A percentile compares a stretch with the other conserved stretches of the same genome.
These are phyloP conservation scores for Cariama cristata DNA, from an alignment of 2,113 vertebrate genomes.

Conservation along the genomic window DNA sequence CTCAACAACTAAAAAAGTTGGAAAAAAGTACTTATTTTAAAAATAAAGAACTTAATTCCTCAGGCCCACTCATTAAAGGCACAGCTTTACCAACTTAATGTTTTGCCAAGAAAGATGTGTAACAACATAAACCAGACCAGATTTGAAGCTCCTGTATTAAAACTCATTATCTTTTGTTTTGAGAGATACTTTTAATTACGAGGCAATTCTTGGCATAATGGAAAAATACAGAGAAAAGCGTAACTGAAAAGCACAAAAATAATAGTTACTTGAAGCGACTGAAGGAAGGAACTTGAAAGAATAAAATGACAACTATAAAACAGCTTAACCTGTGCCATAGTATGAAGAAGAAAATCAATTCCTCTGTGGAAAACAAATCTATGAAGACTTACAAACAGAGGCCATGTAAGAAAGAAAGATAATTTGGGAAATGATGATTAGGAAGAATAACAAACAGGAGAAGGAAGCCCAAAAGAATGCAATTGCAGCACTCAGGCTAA, in stretches of 20 bases:
- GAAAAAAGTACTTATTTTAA: not conserved
- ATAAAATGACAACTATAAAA: not conserved
- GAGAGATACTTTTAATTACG: not conserved
- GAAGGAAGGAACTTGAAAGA: not conserved
- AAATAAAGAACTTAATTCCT: not conserved
- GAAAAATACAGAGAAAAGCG: not conserved
- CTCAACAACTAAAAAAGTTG: not conserved
- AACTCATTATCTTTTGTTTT: not conserved
- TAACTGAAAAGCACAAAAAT: not conserved
- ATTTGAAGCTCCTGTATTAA: not conserved
- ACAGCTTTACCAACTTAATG: fast-evolving
- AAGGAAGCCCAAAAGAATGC: not conserved
- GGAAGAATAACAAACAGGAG: not conserved
- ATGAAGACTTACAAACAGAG: not conserved
- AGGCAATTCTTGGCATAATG: not conserved
- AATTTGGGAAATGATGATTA: not conserved
- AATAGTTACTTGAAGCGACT: not conserved
- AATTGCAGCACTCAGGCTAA: not conserved
- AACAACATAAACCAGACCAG: not conserved
- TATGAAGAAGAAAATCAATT: not conserved
- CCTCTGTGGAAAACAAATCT: not conserved
- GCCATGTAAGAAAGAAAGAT: not conserved
- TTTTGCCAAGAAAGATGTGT: not conserved
- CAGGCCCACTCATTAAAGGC: not conserved
- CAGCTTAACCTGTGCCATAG: not conserved